Base-by-base conservation (phyloP, 2,113 vertebrate species). In the Lagenorhynchus albirostris region DNA sequence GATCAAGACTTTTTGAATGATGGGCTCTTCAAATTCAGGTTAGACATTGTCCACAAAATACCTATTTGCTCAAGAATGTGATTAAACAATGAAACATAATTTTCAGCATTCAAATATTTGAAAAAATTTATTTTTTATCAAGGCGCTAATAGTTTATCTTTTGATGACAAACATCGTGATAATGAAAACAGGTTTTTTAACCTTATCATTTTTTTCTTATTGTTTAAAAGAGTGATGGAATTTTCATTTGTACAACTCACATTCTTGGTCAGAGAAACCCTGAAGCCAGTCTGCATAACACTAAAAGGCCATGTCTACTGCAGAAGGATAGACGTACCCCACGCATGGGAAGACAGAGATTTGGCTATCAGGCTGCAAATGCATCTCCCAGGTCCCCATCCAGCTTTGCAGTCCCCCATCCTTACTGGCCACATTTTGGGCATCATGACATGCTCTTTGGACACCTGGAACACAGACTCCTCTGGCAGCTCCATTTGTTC, bases 11-110 rank as follows among this genome's bases (percentile, higher is more conserved):
- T 81, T 85, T 89, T 92, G 26, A 50, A 21, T 15, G 31, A 89
- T 6, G 29, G 91, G 8, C 70, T 84, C n/a, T 76, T 96, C 65
- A 92, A 80, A 85, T 65, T 76, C 41, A 89, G 6, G 20, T 91
- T 80, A 91, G 63, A 84, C 3, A 76, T 33, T 29, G 50, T 15
- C 38, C 12, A 50, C 85, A 44, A 80, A 67, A 81, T 44, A 81
- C 15, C 14, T 76, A 50, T 81, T 74, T 89, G 25, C n/a, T 68
- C n/a, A 38, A 89, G 31, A 89, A 23, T 47, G 1, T 84, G 71
- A 36, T 71, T n/a, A 62, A 92, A 82, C 15, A 47, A 76, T 47
- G 73, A 47, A 74, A 65, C 10, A 47, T 29, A 86, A 82, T 33
- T 82, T 77, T 93, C 8, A 71, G 2, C 5, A 62, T 14, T 91